Evolutionary conservation across 2,888 invertebrate genomes (phyloP).

Genomic region (Colletes collaris): DNA sequence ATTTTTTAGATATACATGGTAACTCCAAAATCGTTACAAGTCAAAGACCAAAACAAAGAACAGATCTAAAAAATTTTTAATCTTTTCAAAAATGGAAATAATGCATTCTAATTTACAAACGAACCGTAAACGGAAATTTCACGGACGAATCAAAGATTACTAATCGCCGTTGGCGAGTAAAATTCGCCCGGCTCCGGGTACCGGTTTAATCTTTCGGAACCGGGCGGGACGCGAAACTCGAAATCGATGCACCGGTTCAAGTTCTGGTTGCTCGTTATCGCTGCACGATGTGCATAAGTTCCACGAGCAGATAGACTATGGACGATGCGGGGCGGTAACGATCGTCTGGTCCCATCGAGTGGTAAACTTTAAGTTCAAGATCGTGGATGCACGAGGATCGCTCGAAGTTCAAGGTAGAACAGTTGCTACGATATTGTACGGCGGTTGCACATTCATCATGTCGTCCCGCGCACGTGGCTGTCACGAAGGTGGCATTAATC

Average conservation of each 20-base stretch:
- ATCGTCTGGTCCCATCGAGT: slow-evolving; percentile 23
- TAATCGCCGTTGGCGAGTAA: too few relatives aligned
- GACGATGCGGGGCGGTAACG: slow-evolving; percentile 36
- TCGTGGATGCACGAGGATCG: slow-evolving; percentile 1
- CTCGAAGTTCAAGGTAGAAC: slow-evolving; percentile 48
- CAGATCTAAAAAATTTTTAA: too few relatives aligned
- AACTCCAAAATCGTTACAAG: too few relatives aligned
- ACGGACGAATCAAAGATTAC: too few relatives aligned
- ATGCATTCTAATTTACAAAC: too few relatives aligned
- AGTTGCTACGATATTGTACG: not conserved
- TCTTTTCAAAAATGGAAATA: too few relatives aligned
- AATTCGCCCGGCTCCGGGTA: not conserved
- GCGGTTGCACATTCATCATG: slow-evolving; percentile 13
- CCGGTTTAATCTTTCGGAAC: not conserved
- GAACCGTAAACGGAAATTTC: too few relatives aligned
- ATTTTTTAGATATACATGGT: too few relatives aligned
- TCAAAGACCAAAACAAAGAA: too few relatives aligned
- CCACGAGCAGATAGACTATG: slow-evolving; percentile 33
- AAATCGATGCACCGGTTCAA: not conserved
- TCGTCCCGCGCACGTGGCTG: not conserved
- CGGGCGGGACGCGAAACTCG: not conserved
- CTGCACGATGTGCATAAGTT: slow-evolving; percentile 17
- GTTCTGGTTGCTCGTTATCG: slow-evolving; percentile 17
- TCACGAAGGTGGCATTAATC: slow-evolving; percentile 19
- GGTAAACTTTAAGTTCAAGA: slow-evolving; percentile 42